Conservation (phyloP, 2,113 vertebrate species). For the Tetraodon nigroviridis region DNA sequence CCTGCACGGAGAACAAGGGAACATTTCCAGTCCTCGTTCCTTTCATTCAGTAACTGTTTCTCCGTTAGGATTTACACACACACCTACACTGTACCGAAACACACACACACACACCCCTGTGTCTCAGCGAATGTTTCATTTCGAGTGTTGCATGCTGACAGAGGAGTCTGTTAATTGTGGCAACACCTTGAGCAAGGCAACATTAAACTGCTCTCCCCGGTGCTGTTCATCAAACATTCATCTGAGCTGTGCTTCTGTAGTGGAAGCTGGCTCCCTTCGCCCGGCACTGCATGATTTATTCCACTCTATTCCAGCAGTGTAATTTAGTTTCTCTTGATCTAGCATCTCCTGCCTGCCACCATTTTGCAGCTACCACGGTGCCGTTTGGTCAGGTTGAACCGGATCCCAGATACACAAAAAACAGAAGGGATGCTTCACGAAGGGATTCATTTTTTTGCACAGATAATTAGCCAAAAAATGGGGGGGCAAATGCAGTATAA, state of each 20-base stretch:
- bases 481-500: conserved; percentile 14
- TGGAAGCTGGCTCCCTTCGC: conserved; percentile 17
- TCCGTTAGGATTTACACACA: conserved; percentile 40
- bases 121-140: conserved; percentile 37
- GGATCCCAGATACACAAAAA: neutral
- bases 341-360: conserved; percentile 18
- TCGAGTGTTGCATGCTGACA: conserved; percentile 21
- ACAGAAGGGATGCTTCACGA: conserved; percentile 5
- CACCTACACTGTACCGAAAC: neutral
- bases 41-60: conserved; percentile 44
- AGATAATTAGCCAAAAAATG: conserved; percentile 29
- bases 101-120: neutral
- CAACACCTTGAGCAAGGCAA: conserved; percentile 42
- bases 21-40: conserved; percentile 53
- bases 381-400: conserved; percentile 9
- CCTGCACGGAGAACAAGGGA: conserved; percentile 45
- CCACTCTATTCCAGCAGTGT: conserved; percentile 9
- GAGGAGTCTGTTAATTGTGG: conserved; percentile 56
- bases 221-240: conserved; percentile 46
- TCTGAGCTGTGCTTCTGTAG: conserved; percentile 18
- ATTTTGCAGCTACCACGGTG: conserved; percentile 17
- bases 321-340: conserved; percentile 13
- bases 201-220: conserved; percentile 43
- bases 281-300: conserved; percentile 7
- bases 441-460: conserved; percentile 30